Evolutionary conservation across 30 jellyfish, hydroid and myxozoan species (phyloP).

Genomic region (Turritopsis rubra): DNA sequence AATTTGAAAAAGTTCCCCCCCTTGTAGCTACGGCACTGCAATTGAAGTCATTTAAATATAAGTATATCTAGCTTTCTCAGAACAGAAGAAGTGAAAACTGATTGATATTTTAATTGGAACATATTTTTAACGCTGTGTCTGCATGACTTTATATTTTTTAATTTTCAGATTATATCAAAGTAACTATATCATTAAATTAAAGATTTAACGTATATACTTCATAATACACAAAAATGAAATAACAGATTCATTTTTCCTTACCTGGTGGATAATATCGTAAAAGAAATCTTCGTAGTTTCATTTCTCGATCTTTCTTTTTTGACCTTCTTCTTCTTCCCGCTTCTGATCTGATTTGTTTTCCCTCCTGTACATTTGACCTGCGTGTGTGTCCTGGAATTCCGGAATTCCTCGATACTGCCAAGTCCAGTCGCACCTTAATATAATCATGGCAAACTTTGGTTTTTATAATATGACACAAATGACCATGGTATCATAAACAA

Average conservation of each 20-base stretch:
- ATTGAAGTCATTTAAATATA: too few relatives aligned
- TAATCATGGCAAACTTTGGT: background rate
- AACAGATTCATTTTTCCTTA: slow-evolving; percentile 3
- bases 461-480: background rate
- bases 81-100: too few relatives aligned
- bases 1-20: too few relatives aligned
- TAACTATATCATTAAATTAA: too few relatives aligned
- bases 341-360: background rate
- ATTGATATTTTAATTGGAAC: too few relatives aligned
- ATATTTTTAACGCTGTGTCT: too few relatives aligned
- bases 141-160: too few relatives aligned
- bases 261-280: slow-evolving; percentile 89
- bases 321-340: background rate
- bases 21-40: too few relatives aligned
- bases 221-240: background rate
- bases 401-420: background rate
- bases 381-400: background rate
- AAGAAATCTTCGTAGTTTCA: slow-evolving; percentile 66
- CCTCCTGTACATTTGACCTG: background rate
- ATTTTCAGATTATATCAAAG: too few relatives aligned
- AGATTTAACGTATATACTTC: too few relatives aligned
- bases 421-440: background rate
- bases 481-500: background rate
- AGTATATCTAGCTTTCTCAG: too few relatives aligned
- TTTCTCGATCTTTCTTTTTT: background rate